Evolutionary conservation across 2,113 vertebrate genomes (phyloP).

Genomic region (Ploceus nigricollis): DNA sequence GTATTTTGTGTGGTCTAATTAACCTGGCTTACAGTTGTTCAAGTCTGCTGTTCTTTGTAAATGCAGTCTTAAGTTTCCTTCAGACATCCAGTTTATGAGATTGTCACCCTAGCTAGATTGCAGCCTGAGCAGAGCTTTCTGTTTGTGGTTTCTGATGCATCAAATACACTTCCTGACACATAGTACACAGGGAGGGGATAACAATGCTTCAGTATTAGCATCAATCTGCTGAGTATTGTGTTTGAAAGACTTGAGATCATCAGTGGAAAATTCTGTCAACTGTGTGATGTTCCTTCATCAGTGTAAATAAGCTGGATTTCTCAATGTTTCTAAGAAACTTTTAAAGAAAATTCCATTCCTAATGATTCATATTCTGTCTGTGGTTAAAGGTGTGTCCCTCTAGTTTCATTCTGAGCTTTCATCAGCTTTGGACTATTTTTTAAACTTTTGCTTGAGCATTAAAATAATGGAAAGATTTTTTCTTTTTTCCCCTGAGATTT

Average conservation of each 20-base stretch:
- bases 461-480: neutral
- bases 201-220: neutral
- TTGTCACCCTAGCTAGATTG: neutral
- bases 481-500: neutral
- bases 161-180: neutral
- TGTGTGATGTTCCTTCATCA: neutral
- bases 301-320: neutral
- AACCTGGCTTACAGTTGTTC: neutral
- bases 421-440: neutral
- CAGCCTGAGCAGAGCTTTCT: neutral
- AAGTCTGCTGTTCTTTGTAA: neutral
- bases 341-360: neutral
- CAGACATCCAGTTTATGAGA: neutral
- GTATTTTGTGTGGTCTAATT: neutral
- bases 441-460: neutral
- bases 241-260: neutral
- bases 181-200: neutral
- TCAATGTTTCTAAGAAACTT: neutral
- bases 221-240: neutral
- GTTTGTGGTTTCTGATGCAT: neutral
- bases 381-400: neutral
- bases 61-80: neutral
- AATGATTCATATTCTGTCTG: neutral
- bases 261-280: neutral
- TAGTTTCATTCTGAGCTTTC: neutral